A percentile compares a stretch with the other conserved stretches of the same genome.
Conservation (phyloP, 2,113 vertebrate species). For the Sapajus apella region DNA sequence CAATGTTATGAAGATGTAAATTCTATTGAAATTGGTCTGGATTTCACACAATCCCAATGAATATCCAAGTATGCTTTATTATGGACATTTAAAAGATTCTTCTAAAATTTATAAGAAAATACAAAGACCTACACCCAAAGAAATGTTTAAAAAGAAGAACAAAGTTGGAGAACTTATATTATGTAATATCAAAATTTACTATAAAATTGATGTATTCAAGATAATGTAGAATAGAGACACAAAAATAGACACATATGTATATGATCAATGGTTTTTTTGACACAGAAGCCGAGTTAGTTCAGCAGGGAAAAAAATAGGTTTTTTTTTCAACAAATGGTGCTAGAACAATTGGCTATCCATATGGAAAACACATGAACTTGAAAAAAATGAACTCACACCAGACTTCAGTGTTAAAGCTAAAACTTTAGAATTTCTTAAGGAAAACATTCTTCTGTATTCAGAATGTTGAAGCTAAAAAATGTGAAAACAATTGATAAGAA, state of each 20-base stretch:
- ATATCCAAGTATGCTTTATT: background rate
- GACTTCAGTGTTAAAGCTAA: background rate
- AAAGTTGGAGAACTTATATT: background rate
- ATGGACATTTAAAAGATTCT: background rate
- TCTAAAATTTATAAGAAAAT: background rate
- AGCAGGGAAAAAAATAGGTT: background rate
- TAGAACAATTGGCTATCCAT: background rate
- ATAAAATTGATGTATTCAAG: background rate
- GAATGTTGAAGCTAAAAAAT: constrained; percentile 10
- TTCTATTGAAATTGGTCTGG: background rate
- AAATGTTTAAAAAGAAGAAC: background rate
- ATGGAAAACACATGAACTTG: background rate
- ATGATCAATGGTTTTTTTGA: background rate
- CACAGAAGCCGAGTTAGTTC: background rate
- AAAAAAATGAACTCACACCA: background rate
- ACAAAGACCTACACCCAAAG: background rate
- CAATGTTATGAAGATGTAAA: background rate
- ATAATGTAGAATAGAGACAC: background rate
- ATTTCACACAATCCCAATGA: background rate
- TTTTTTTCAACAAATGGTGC: background rate
- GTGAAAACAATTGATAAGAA: background rate
- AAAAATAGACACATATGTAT: background rate
- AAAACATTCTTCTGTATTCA: background rate
- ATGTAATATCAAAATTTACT: background rate
- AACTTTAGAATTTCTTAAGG: background rate